Percentiles rank a stretch among this genome's conserved stretches.
phyloP scores from a whole-genome alignment of 2,113 vertebrate genomes.

The Pao palembangensis region DNA sequence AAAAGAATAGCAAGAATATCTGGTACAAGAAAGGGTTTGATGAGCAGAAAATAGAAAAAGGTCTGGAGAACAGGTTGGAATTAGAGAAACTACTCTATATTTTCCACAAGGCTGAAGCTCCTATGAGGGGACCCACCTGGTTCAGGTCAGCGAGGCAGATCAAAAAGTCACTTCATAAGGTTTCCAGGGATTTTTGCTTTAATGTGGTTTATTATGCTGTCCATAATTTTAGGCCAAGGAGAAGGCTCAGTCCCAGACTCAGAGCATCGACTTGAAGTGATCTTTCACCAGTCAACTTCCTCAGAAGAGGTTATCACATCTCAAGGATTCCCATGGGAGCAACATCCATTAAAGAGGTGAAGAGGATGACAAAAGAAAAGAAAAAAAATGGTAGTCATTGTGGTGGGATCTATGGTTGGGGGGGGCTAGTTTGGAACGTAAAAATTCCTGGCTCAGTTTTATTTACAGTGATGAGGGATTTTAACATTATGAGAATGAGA shows the following conservation, averaged over 20 bases:
- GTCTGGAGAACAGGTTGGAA: too few relatives aligned
- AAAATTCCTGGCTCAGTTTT: not conserved
- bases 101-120: too few relatives aligned
- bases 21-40: not conserved
- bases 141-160: too few relatives aligned
- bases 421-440: not conserved
- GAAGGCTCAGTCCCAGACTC: constrained; percentile 36
- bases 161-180: not conserved
- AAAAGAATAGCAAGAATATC: not conserved
- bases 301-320: constrained; percentile 1
- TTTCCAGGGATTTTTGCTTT: not conserved
- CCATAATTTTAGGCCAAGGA: constrained; percentile 52
- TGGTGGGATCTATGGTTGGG: not conserved
- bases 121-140: too few relatives aligned
- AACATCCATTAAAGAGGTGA: not conserved
- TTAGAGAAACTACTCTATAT: too few relatives aligned
- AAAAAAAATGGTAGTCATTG: not conserved
- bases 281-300: not conserved
- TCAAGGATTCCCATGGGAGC: not conserved
- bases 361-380: constrained; percentile 6
- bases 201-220: not conserved
- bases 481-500: too few relatives aligned
- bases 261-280: constrained; percentile 67
- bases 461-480: not conserved
- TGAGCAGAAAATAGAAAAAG: not conserved